A percentile compares a stretch with the other conserved stretches of the same genome.
Conservation (phyloP, 2,113 vertebrate species). For the Litocranius walleri region DNA sequence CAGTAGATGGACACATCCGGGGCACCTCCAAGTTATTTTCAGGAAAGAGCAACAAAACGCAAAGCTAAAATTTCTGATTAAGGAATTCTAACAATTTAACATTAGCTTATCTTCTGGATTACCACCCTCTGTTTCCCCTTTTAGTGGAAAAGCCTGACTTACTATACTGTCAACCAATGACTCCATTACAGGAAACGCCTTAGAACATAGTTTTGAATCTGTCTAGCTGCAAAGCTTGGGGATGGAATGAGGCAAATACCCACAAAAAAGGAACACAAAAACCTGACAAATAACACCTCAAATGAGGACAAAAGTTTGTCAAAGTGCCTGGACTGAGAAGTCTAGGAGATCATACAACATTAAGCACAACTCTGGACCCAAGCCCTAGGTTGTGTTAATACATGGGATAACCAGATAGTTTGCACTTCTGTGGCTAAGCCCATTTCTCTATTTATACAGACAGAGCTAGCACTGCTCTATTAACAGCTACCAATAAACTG, state of each 20-base stretch:
- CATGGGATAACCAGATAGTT: background rate
- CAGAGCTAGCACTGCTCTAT: slow-evolving; percentile 62
- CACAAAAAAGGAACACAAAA: slow-evolving; percentile 44
- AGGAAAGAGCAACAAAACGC: slow-evolving; percentile 75
- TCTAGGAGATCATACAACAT: slow-evolving; percentile 39
- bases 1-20: slow-evolving; percentile 76
- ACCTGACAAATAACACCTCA: background rate
- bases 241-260: slow-evolving; percentile 29
- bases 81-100: slow-evolving; percentile 60
- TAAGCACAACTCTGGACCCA: slow-evolving; percentile 55
- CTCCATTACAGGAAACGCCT: background rate
- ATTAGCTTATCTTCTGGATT: slow-evolving; percentile 56
- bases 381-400: slow-evolving; percentile 59
- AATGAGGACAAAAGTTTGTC: slow-evolving; percentile 56
- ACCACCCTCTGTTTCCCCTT: background rate
- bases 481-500: background rate
- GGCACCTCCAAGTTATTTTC: slow-evolving; percentile 76
- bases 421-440: slow-evolving; percentile 61
- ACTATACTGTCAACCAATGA: background rate
- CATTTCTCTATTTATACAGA: slow-evolving; percentile 63
- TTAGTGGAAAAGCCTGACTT: background rate
- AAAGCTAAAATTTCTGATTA: slow-evolving; percentile 75
- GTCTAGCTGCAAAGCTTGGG: slow-evolving; percentile 22
- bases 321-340: slow-evolving; percentile 64
- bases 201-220: background rate